Base-by-base conservation (phyloP, 2,888 invertebrate genomes). In the Coleophora flavipennella region DNA sequence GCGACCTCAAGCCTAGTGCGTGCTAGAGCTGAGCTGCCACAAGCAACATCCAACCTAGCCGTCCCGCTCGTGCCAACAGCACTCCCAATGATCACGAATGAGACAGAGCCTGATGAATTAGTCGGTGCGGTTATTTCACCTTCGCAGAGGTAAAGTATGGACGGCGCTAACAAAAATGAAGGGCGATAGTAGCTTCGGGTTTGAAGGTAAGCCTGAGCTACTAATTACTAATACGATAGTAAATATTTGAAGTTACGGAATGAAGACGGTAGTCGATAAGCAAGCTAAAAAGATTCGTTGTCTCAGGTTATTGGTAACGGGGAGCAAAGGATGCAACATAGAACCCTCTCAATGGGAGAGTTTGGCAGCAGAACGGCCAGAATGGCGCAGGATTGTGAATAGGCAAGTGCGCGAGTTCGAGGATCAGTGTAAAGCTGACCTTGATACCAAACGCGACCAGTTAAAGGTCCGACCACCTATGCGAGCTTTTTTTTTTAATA, bases 81-180 rank as follows among this genome's bases (percentile, higher is more conserved):
- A 47, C 49, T 52, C 47, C 49, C 51, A 50, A 41, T 48, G 45
- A 51, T 51, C 49, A 46, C 52, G 73, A 78, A 53, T 46, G 74
- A 70, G 77, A 76, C 62, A 58, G 55, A 62, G 62, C 66, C 63
- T 65, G 68, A 68, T 67, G 65, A 69, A 66, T 67, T 62, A 65
- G 63, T 59, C 55, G 59, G 57, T 59, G 59, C 56, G 54, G 55
- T 57, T 58, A 65, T 70, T 66, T 80, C 64, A 78, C 81, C 80
- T 81, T 80, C 76, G 57, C 59, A 59, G 67, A 76, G 76, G 77
- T 71, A 72, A 66, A 67, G 68, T 76, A 62, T 70, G 62, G 68
- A 65, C 70, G 76, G 74, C 72, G 79, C 75, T 84, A 80, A 83
- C 79, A 60, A 81, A 81, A 80, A 80, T 71, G 81, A 83, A 84